Conservation (phyloP, 2,888 invertebrate genomes). For the Quadriops clusia region DNA sequence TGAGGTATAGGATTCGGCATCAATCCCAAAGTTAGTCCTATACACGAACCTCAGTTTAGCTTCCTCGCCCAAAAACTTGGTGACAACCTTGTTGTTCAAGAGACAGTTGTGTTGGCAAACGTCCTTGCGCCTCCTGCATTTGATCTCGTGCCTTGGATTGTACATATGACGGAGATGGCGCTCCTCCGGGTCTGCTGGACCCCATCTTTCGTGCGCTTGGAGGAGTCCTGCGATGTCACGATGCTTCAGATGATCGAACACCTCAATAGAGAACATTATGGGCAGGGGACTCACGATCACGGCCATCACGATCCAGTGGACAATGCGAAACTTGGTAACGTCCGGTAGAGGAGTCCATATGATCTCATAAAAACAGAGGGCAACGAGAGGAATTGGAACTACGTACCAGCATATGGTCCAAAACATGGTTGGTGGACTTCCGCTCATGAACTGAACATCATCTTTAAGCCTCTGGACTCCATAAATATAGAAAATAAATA, state of each 20-base stretch:
- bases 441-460: conserved; percentile 13
- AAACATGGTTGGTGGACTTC: conserved; percentile 12
- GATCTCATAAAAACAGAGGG: not conserved
- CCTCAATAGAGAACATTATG: not conserved
- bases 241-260: not conserved
- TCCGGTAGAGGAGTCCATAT: not conserved
- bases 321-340: no score
- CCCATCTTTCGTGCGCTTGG: conserved; percentile 13
- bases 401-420: conserved; percentile 13
- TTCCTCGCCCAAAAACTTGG: no score
- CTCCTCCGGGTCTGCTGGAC: conserved; percentile 12
- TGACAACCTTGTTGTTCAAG: conserved; percentile 7
- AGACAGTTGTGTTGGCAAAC: conserved; percentile 12
- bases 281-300: conserved; percentile 4
- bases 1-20: no score
- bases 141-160: conserved; percentile 13
- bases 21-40: no score
- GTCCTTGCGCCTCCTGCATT: conserved; percentile 10
- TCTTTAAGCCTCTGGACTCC: conserved; percentile 11
- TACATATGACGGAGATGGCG: conserved; percentile 9
- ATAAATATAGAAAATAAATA: conserved; percentile 11
- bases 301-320: no score
- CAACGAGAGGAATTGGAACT: conserved; percentile 1
- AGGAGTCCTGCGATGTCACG: conserved; percentile 11
- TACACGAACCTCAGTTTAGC: no score